Evolutionary conservation across 2,797 vertebrate species (phyloP), one percentile per base, ranked within the genome.

Genomic region (Psittacula echo): DNA sequence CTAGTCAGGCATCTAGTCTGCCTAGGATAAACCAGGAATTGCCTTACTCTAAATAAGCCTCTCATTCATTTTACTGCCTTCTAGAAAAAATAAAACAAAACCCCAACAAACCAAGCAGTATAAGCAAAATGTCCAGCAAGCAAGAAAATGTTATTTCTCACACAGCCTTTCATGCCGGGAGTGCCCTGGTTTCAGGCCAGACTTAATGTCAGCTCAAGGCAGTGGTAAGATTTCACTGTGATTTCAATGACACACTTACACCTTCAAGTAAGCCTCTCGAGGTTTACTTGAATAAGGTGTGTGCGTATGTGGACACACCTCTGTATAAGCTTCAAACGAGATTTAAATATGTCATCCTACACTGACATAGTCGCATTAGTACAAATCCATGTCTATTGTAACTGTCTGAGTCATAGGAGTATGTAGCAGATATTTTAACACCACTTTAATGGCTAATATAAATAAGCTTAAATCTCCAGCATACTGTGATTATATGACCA

Each of bases 391-490:
- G n/a, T 37, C 61, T 65, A 11, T 18, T 80, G 60, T 61, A 82
- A 70, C 45, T 62, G 51, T 24, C 65, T 80, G 78, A 95, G 21
- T 89, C 87, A 30, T 18, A 29, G 2, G 39, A 94, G 34, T 23
- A 85, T 53, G 30, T 12, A 66, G 80, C 73, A 78, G 58, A 50
- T 27, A 61, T 44, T 96, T 93, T 88, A 71, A 54, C 80, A 88
- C 77, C 65, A 39, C 47, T 94, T n/a, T 20, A 37, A 26, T 20
- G 61, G 61, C 76, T 94, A 87, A 41, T 42, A 62, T n/a, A 88
- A 94, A 91, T 45, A 73, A 88, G 64, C 15, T 45, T 70, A 39
- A 81, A 76, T 74, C 82, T 90, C 79, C 75, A 48, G 45, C 2
- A 2, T 22, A 75, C 70, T 65, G 39, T 45, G 48, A 56, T 89